Evolutionary conservation across 2,888 invertebrate species (phyloP), one percentile per base, ranked within the genome.

Genomic region (Eupeodes luniger): DNA sequence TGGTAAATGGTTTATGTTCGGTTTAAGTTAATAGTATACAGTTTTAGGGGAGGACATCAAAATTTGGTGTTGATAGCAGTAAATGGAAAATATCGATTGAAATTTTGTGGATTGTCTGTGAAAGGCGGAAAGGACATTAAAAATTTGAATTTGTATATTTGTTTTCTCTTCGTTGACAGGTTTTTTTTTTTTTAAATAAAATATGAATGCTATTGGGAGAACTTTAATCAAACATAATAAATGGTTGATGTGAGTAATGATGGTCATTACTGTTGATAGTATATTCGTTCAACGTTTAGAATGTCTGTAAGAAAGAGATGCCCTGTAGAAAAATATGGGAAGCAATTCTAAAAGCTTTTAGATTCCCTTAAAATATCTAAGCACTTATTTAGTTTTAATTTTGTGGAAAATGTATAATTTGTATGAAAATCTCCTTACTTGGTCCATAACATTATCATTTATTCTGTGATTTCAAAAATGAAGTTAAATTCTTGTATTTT

Each of bases 1-100:
- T 59, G 57, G 40, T 57, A 49, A 34, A 78, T 27, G 79, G 59
- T 70, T 51, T 64, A 40, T 59, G 16, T 70, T 67, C 14, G 10
- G 55, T 69, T 19, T 47, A 4, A 11, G 14, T 6, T 34, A 14
- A 12, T 59, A 57, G 27, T 7, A 59, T 34, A 34, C 5, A 55
- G 36, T 69, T 70, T 1, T 75, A 59, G 59, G 66, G 47, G 12
- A 80, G 80, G 87, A 80, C 67, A 83, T 80, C 57, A 64, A 75
- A 3, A 83, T 27, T 19, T 7, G 59, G 55, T 66, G 53, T 16
- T 70, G 70, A 44, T 12, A 53, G 10, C 36, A 76, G 76, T 76
- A 57, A 76, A 83, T 61, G 51, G 79, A 61, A 66, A 76, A 49
- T 86, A 87, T 87, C 72, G 87, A 83, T 83, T 67, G 66, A 61